These are phyloP conservation scores for Bombus sibiricus DNA, from an alignment of 1,140 invertebrate genomes.

Conservation along the genomic window DNA sequence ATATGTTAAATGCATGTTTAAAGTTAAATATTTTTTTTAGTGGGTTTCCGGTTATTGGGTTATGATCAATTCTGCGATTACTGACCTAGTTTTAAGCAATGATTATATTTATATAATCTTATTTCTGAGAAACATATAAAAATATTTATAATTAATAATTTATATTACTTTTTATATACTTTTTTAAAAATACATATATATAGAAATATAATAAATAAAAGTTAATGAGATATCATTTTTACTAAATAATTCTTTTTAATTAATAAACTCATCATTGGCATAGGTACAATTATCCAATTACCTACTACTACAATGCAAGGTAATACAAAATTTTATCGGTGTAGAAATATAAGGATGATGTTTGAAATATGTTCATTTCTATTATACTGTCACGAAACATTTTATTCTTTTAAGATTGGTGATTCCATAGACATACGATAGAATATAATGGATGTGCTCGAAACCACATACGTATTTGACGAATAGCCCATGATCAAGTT, in stretches of 20 bases:
- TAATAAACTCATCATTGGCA: neutral
- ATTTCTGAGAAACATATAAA: neutral
- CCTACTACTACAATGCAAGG: neutral
- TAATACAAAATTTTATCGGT: neutral
- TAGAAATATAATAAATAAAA: neutral
- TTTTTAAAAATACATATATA: neutral
- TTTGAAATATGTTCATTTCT: neutral
- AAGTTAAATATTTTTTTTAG: neutral
- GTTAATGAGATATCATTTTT: neutral
- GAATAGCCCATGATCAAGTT: constrained; percentile 1
- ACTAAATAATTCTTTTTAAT: neutral
- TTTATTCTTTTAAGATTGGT: neutral
- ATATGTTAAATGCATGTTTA: neutral
- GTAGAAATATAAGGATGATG: neutral
- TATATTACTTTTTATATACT: neutral
- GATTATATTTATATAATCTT: neutral
- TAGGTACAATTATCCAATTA: neutral
- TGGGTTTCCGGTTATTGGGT: neutral
- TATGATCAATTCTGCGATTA: neutral
- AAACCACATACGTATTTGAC: constrained; percentile 28
- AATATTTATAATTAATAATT: neutral
- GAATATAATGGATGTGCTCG: constrained; percentile 39
- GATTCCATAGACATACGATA: neutral
- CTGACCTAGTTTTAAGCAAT: neutral
- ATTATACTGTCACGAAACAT: neutral